Percentiles rank a stretch among this genome's conserved stretches.
These are phyloP conservation scores for Sphinx pinastri DNA, from an alignment of 2,888 invertebrate species.

Conservation along the genomic window DNA sequence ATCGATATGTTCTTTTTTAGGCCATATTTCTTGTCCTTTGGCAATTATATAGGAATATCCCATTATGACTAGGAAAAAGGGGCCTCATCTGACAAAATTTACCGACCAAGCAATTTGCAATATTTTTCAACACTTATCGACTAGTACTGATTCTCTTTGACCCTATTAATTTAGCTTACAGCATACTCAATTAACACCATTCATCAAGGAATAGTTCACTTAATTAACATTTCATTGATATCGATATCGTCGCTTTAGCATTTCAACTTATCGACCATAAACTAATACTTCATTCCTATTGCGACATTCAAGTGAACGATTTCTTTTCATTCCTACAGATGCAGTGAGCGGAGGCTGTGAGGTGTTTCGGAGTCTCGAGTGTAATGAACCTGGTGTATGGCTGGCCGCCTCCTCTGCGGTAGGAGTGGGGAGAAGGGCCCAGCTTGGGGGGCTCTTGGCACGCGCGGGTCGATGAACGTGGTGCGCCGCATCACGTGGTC, in stretches of 20 bases:
- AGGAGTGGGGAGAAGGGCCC: slow-evolving; percentile 76
- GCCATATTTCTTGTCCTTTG: too few species aligned
- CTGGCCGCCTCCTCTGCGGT: slow-evolving; percentile 69
- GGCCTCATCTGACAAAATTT: too few species aligned
- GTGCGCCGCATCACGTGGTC: slow-evolving; percentile 97
- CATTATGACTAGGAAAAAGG: too few species aligned
- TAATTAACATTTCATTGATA: neutral
- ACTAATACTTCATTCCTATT: neutral
- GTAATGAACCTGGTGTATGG: slow-evolving; percentile 54
- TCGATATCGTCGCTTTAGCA: slow-evolving; percentile 1
- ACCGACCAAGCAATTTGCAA: too few species aligned
- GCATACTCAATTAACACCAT: neutral
- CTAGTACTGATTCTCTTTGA: too few species aligned
- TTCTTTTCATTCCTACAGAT: neutral
- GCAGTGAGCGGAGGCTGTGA: neutral
- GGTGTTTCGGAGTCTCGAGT: too few species aligned
- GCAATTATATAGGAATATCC: too few species aligned
- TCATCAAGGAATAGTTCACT: slow-evolving; percentile 9
- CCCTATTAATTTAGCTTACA: neutral
- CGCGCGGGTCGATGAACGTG: slow-evolving; percentile 98
- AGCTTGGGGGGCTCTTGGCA: slow-evolving; percentile 91
- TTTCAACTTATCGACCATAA: neutral
- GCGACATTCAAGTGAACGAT: neutral
- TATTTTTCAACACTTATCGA: too few species aligned
- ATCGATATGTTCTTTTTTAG: too few species aligned